phyloP scores from a whole-genome alignment of 1,140 invertebrate genomes.

The Trypoxylus dichotomus region DNA sequence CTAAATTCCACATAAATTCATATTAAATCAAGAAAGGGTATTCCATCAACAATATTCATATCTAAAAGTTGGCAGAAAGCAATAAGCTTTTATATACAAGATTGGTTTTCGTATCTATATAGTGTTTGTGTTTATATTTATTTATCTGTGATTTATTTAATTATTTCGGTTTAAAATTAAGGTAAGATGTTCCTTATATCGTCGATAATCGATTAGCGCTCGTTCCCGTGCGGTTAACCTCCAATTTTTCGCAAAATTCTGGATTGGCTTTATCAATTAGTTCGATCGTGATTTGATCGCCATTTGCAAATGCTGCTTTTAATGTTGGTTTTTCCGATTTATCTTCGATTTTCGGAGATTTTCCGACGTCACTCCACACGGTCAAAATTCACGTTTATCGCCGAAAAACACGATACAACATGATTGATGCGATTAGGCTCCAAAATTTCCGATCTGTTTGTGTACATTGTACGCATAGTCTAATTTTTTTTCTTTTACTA shows the following conservation, averaged over 20 bases:
- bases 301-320: constrained; percentile 3
- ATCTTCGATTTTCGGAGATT: background rate
- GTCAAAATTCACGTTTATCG: background rate
- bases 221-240: background rate
- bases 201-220: background rate
- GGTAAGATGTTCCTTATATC: background rate
- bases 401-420: background rate
- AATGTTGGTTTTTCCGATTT: background rate
- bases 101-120: background rate
- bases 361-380: background rate
- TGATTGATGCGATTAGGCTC: background rate
- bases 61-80: constrained; percentile 18
- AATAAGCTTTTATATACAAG: background rate
- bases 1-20: background rate
- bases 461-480: background rate
- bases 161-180: background rate
- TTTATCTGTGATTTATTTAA: background rate
- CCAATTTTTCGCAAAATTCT: background rate
- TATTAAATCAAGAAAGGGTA: background rate
- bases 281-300: background rate
- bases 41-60: background rate
- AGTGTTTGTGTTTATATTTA: constrained; percentile 9
- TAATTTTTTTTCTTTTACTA: too few relatives aligned
- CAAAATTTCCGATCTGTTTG: background rate
- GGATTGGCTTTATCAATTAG: background rate